Base-by-base conservation (phyloP, 2,888 invertebrate species). In the Cephus rjabovi region DNA sequence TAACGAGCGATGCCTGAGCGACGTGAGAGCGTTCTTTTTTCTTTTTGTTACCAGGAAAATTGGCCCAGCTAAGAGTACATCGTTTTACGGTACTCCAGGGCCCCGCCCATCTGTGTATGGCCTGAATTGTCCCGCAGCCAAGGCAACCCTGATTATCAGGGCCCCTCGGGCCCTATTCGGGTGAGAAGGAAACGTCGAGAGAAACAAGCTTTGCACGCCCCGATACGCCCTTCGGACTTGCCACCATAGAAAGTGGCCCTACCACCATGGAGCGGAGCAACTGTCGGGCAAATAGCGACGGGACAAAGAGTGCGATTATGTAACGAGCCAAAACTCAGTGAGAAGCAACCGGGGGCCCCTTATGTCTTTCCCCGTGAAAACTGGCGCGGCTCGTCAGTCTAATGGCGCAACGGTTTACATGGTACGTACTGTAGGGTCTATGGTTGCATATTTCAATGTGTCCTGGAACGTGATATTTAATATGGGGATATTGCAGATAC, bases 81-180 rank as follows among this genome's bases (percentile, higher is more conserved):
- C 71, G 71, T 35, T 33, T 34, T 35, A 37, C 35, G 35, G 74
- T 30, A 30, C 37, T 74, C 74, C 23, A 78, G 81, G 76, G 87
- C 89, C 83, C 89, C 90, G 90, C 90, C 82, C 86, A 86, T 86
- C 80, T 81, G 86, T 87, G 87, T 85, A 56, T 23, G 56, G 87
- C 88, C 83, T 87, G 85, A 86, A 90, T 90, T 90, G 90, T 89
- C 85, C 87, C 83, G 77, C 74, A 75, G 83, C 81, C 83, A 87
- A 88, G 87, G 87, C 90, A 88, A 87, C 89, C 89, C 87, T 88
- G 87, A 89, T 89, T 86, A 88, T 86, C 83, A 79, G 85, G 86
- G 82, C 83, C 56, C 56, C 56, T 56, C 23, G 56, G 56, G 56
- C 56, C 56, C 56, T 23, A 56, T 56, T 56, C 81, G 75, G 81